phyloP scores from a whole-genome alignment of 2,113 vertebrate genomes.

The Nothoprocta pentlandii region DNA sequence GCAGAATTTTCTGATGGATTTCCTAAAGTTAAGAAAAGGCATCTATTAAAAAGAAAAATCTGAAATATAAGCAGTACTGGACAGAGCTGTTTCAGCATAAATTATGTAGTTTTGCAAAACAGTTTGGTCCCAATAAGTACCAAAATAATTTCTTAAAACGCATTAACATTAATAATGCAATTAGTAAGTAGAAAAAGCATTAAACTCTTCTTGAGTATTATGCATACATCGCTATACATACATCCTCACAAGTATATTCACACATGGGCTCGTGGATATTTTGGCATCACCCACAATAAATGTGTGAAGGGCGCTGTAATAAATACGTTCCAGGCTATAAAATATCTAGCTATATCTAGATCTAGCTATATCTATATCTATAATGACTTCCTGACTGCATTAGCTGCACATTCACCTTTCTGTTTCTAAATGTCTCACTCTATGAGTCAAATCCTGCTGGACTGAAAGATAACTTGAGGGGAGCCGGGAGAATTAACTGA shows the following conservation, averaged over 20 bases:
- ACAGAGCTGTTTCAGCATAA: not conserved
- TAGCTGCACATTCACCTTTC: not conserved
- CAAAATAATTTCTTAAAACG: not conserved
- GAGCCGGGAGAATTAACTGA: not conserved
- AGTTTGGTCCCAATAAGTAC: not conserved
- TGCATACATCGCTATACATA: not conserved
- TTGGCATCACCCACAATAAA: not conserved
- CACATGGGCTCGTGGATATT: not conserved
- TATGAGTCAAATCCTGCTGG: not conserved
- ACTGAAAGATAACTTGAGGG: not conserved
- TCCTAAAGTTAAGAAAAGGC: conserved; percentile 73
- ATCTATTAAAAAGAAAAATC: not conserved
- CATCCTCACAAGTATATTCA: not conserved
- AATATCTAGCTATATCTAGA: not conserved
- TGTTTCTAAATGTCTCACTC: not conserved
- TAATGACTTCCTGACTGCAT: not conserved
- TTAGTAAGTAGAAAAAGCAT: not conserved
- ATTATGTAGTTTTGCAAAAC: not conserved
- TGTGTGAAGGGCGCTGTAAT: not conserved
- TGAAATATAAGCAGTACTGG: not conserved
- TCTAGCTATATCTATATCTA: not conserved
- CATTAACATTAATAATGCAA: not conserved
- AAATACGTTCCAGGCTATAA: not conserved
- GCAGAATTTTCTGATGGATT: conserved; percentile 84
- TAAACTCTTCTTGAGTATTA: not conserved